A percentile compares a stretch with the other conserved stretches of the same genome.
Evolutionary conservation across 2,888 invertebrate species (phyloP).

Genomic region (Scrobipalpa atriplicella): DNA sequence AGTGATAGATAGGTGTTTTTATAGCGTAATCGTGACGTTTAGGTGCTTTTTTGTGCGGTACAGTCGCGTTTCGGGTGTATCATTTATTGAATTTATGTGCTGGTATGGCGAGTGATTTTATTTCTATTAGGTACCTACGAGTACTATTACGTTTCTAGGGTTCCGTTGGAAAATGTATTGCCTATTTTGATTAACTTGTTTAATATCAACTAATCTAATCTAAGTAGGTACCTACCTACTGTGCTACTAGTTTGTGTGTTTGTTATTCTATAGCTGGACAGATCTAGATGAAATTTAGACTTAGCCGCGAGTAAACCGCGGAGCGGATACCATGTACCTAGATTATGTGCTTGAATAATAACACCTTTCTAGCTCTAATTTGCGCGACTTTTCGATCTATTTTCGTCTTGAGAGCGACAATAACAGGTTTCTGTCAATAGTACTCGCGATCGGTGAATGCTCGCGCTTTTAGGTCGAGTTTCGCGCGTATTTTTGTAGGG

Average conservation of each 20-base stretch:
- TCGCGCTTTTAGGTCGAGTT: slow-evolving; percentile 12
- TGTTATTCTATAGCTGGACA: no score
- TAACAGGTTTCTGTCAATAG: slow-evolving; percentile 1
- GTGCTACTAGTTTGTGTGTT: no score
- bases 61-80: slow-evolving; percentile 29
- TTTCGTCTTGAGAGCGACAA: slow-evolving; percentile 5
- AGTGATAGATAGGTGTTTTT: slow-evolving; percentile 37
- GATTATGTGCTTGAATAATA: neutral
- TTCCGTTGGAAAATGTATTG: neutral
- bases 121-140: neutral
- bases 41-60: slow-evolving; percentile 41
- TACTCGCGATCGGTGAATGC: neutral
- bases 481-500: neutral
- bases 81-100: slow-evolving; percentile 25
- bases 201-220: no score
- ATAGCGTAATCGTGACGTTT: slow-evolving; percentile 38
- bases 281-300: no score
- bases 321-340: neutral
- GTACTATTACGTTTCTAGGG: neutral
- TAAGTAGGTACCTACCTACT: no score
- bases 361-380: neutral
- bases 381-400: slow-evolving; percentile 7
- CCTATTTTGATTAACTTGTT: no score
- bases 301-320: no score
- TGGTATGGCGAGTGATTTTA: neutral